phyloP scores from a whole-genome alignment of 2,888 invertebrate genomes.

The Galeopsomyia nigrocyanea region DNA sequence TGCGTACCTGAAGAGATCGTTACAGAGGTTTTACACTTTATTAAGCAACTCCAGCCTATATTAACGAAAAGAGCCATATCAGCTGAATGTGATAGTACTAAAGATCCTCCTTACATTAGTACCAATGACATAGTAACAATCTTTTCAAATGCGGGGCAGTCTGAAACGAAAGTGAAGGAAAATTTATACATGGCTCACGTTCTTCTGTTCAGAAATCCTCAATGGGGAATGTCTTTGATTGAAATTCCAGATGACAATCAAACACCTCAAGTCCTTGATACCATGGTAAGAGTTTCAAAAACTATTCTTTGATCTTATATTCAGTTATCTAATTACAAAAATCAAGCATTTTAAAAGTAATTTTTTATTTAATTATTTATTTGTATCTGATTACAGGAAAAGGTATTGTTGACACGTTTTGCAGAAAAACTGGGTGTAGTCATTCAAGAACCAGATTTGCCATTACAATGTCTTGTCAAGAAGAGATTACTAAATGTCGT shows the following conservation, averaged over 20 bases:
- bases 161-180: constrained; percentile 68
- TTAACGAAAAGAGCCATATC: constrained; percentile 74
- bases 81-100: constrained; percentile 72
- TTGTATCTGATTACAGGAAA: constrained; percentile 65
- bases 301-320: too few relatives aligned
- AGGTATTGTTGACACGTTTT: constrained; percentile 71
- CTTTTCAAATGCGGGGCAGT: constrained; percentile 67
- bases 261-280: constrained; percentile 60
- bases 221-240: constrained; percentile 79
- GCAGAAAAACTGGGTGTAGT: constrained; percentile 73
- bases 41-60: constrained; percentile 77
- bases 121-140: constrained; percentile 76
- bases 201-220: constrained; percentile 78
- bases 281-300: constrained; percentile 64
- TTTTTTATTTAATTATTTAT: too few relatives aligned
- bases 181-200: constrained; percentile 79
- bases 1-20: constrained; percentile 78
- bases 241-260: constrained; percentile 64
- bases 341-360: too few relatives aligned
- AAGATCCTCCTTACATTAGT: constrained; percentile 73
- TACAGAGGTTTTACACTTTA: constrained; percentile 75
- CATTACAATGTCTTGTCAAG: constrained; percentile 74
- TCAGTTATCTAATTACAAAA: too few relatives aligned
- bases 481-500: constrained; percentile 73
- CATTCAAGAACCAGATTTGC: constrained; percentile 74